Evolutionary conservation across 2,113 vertebrate species (phyloP).

Genomic region (Empidonax alnorum): DNA sequence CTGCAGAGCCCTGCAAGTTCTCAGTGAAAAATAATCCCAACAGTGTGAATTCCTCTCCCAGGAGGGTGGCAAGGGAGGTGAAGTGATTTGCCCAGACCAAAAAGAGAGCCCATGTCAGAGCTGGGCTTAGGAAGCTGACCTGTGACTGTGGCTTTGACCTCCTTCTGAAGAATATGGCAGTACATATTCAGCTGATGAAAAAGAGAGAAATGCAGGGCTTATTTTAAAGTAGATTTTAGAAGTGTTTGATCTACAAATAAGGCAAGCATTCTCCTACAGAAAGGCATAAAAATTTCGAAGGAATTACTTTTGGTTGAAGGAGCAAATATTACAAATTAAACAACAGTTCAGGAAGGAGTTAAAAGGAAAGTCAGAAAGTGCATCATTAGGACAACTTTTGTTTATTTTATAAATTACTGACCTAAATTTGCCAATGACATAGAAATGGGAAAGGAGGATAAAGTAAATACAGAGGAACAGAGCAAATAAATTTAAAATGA

Average conservation of each 20-base stretch:
- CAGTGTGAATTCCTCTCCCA: neutral
- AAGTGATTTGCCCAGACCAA: neutral
- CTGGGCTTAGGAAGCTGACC: neutral
- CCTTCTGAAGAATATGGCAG: neutral
- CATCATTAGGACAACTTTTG: neutral
- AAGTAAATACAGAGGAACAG: constrained; percentile 57
- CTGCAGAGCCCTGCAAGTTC: neutral
- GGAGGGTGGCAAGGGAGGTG: neutral
- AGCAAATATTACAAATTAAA: neutral
- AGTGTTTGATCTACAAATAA: neutral
- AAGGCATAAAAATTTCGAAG: neutral
- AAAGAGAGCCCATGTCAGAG: neutral
- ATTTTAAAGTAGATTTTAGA: neutral
- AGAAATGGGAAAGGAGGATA: constrained; percentile 22
- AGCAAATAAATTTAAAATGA: constrained; percentile 69
- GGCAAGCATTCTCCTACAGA: neutral
- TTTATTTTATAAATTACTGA: constrained; percentile 52
- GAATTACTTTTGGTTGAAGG: neutral
- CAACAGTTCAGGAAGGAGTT: neutral
- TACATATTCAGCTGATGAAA: neutral
- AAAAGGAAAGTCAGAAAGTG: neutral
- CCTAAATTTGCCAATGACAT: constrained; percentile 52
- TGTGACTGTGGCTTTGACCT: neutral
- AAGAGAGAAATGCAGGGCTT: neutral
- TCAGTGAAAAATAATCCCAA: neutral